These are phyloP conservation scores for Cyrtorhinus lividipennis DNA, from an alignment of 1,140 invertebrate species.

Conservation along the genomic window DNA sequence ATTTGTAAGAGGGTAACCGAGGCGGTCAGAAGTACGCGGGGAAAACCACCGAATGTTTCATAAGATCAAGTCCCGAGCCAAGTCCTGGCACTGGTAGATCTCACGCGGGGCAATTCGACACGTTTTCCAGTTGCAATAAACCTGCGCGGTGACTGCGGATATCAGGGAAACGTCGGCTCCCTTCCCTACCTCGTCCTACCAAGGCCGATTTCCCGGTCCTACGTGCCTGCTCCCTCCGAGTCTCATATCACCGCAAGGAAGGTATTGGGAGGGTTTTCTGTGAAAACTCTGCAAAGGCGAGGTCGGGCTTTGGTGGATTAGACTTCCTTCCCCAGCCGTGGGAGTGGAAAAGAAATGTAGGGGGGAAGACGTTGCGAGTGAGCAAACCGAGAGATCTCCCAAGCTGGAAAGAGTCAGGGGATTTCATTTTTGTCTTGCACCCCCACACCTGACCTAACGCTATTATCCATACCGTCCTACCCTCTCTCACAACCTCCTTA, in stretches of 20 bases:
- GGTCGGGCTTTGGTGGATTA: not conserved
- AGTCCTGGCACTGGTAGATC: not conserved
- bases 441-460: not conserved
- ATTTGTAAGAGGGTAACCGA: not conserved
- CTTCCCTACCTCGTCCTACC: no score
- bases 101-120: not conserved
- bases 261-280: not conserved
- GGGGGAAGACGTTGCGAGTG: not conserved
- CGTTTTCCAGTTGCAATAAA: conserved; percentile 8
- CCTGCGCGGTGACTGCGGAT: not conserved
- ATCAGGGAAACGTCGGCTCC: no score
- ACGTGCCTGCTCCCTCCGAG: not conserved
- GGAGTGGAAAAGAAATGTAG: not conserved
- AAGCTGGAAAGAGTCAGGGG: not conserved
- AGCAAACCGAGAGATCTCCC: not conserved
- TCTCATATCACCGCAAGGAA: not conserved
- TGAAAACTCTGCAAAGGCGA: not conserved
- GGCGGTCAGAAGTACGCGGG: not conserved
- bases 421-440: conserved; percentile 4
- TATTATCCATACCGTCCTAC: conserved; percentile 1
- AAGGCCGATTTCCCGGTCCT: not conserved
- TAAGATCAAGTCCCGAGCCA: not conserved
- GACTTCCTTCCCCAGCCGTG: no score
- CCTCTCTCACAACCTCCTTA: not conserved
- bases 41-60: conserved; percentile 1